Evolutionary conservation across 1,140 invertebrate species (phyloP), one percentile per base, ranked within the genome.

Genomic region (Drosophila prosaltans): DNA sequence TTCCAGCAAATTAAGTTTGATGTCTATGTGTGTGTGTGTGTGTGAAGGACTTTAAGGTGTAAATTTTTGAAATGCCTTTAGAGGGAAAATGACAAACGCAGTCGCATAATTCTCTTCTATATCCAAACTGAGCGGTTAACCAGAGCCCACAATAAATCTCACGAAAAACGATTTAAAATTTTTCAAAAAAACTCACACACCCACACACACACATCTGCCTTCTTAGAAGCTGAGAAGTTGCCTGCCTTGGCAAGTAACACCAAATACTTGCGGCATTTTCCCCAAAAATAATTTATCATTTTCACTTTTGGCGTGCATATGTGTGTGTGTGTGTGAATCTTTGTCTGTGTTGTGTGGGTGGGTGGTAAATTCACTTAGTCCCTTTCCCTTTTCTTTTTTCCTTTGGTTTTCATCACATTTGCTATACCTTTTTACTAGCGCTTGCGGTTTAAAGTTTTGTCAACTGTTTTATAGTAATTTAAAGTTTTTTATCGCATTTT

Each of bases 1-100:
- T 91, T 91, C 90, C 90, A 91, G 86, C 76, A 91, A 91, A 91
- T 91, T 91, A 91, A 91, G 74, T 84, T 74, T 74, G 76, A 67
- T 74, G 16, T 16, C 16, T 16, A 69, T 62, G 58, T 55, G 26
- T 36, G 48, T 57, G 16, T 43, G 45, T 36, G 60, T 62, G 48
- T 21, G 64, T 63, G 69, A 70, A 84, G 74, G 69, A 76, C 70
- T 66, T 67, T 72, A 48, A 86, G 82, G 80, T 86, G 82, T 71
- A 67, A 78, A 85, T 81, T 77, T 54, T 72, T 80, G 62, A 69
- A 78, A 88, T 86, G 68, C 79, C 83, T 77, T 57, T 48, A 21
- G 16, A 21, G 16, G 39, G 40, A 63, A 80, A 71, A 88, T 84
- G 84, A 88, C 70, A 84, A 83, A 84, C 84, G 84, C 80, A 80